These are phyloP conservation scores for Sebastes ruberrimus DNA, from an alignment of 2,797 vertebrate species.

Conservation along the genomic window DNA sequence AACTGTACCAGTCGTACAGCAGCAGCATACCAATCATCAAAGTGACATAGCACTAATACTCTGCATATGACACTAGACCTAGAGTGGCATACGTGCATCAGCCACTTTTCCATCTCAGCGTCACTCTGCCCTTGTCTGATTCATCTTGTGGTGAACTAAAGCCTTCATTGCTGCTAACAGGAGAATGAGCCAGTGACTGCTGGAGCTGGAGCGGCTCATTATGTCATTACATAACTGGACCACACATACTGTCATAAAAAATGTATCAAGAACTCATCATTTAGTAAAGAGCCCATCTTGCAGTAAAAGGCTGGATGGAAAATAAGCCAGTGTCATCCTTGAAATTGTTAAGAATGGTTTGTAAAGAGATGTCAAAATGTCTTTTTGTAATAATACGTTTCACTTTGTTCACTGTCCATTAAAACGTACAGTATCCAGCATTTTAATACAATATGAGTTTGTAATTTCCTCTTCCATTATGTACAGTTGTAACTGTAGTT, in stretches of 20 bases:
- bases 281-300: slow-evolving; percentile 19
- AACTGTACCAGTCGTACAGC: neutral
- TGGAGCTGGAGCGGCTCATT: neutral
- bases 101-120: neutral
- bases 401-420: neutral
- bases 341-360: neutral
- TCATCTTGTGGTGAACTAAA: neutral
- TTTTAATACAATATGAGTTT: slow-evolving; percentile 4
- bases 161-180: neutral
- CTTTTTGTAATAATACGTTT: neutral
- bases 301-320: slow-evolving; percentile 31
- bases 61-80: neutral
- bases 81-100: neutral
- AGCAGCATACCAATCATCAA: neutral
- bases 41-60: neutral
- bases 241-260: slow-evolving; percentile 7
- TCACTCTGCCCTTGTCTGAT: neutral
- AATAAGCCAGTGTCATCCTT: neutral
- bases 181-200: neutral
- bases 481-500: neutral
- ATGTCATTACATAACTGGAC: slow-evolving; percentile 8
- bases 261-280: slow-evolving; percentile 9
- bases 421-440: neutral
- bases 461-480: neutral
- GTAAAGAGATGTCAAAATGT: neutral